Base-by-base conservation (phyloP, 2,113 vertebrate genomes). In the Phasianus colchicus region DNA sequence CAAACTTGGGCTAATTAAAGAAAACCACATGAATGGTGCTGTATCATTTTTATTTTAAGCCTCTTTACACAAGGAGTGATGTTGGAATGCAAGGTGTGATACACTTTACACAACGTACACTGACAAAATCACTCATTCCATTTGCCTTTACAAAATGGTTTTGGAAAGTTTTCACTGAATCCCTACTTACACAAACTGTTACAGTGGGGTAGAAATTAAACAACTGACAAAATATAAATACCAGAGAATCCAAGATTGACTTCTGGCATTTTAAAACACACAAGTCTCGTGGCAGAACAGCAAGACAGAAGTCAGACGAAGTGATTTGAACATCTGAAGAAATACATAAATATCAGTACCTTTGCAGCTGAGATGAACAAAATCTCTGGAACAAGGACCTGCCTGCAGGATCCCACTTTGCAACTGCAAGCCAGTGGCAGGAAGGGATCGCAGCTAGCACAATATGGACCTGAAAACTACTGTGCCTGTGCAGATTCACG, bases 31-130 rank as follows among this genome's bases (percentile, higher is more conserved):
- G 65, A 90, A 88, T 95, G 96, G 94, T 94, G 95, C 94, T 79
- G 94, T 75, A 36, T 67, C 63, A 66, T 29, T 96, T 95, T 97
- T 97, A 96, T 97, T 97, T 45, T 21, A 83, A 88, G 83, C 86
- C 91, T 97, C 90, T 92, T 96, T 90, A 95, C 94, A 96, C 83
- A 65, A 34, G 20, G 90, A 42, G 54, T 73, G 88, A 90, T 93
- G 93, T 72, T 79, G 94, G 94, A 94, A 96, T 95, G 94, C 63
- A 78, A 79, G 40, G 90, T 60, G 76, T 82, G 94, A 43, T 2
- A 97, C 83, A n/a, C 72, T 61, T 88, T 48, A 91, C 88, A 95
- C 83, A 4, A 94, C 83, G 67, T 45, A 96, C 92, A 93, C 3
- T 12, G 80, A 95, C 80, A 87, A 78, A 78, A 40, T 36, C n/a